Conservation (phyloP, 1,140 invertebrate genomes). For the Pogonomyrmex californicus region DNA sequence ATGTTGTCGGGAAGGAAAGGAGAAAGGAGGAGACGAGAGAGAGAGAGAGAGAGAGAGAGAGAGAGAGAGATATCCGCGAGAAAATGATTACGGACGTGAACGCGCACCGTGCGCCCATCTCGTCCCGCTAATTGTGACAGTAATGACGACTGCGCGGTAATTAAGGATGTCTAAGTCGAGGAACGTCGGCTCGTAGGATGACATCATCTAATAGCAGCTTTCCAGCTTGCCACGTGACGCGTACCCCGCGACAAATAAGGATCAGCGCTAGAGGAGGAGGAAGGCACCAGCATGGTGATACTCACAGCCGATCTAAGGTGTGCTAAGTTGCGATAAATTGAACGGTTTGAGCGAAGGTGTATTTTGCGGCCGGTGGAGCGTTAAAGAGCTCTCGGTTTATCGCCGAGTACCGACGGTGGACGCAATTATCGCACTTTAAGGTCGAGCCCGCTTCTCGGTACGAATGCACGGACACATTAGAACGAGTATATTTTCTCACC, state of each 20-base stretch:
- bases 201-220: conserved; percentile 51
- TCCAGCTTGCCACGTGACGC: conserved; percentile 45
- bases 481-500: conserved; percentile 10
- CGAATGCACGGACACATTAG: background rate
- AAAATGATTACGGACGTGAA: conserved; percentile 33
- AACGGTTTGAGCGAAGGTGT: conserved; percentile 9
- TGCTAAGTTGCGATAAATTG: conserved; percentile 55
- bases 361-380: conserved; percentile 26
- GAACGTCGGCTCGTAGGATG: conserved; percentile 48
- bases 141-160: conserved; percentile 67
- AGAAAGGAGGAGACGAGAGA: background rate
- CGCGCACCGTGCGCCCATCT: conserved; percentile 27
- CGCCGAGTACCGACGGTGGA: background rate
- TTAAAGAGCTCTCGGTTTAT: conserved; percentile 16
- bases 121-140: conserved; percentile 55
- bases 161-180: conserved; percentile 38
- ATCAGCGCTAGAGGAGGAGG: background rate
- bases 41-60: background rate
- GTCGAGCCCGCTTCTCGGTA: background rate
- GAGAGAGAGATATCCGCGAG: conserved; percentile 11
- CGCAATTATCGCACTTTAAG: conserved; percentile 38
- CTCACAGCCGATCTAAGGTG: background rate
- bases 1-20: background rate
- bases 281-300: background rate
- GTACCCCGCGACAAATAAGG: conserved; percentile 50